Base-by-base conservation (phyloP, 2,113 vertebrate genomes). In the Naja naja region DNA sequence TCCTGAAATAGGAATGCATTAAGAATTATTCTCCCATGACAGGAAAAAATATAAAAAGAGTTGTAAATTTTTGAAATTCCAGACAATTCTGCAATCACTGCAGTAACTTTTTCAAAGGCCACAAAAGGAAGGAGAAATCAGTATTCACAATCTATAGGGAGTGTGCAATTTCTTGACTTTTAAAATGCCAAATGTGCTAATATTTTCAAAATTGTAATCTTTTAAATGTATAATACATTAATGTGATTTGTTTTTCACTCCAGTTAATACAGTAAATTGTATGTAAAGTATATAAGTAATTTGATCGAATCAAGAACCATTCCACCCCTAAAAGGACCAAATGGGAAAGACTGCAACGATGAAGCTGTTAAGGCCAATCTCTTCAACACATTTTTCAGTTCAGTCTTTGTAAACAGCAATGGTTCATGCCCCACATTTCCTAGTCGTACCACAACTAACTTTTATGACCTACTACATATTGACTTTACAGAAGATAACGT, bases 221-320 rank as follows among this genome's bases (percentile, higher is more conserved):
- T 74, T 74, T 20, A 74, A 74, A 74, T 74, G 2, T 74, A 34
- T 74, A 74, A 74, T 64, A n/a, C 8, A n/a, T 60, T 45, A 18
- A 1, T 27, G 43, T 30, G 39, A 60, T 45, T 45, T 43, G 25
- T 30, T 45, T 74, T 53, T 69, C 64, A n/a, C 16, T 47, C 58
- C 49, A 60, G 27, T 3, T 8, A 96, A 89, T n/a, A 64, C 0
- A 91, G 27, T 87, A 85, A 58, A 91, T 18, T 43, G 22, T 49
- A 47, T 53, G 43, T 34, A 92, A 89, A 89, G 94, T 11, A 86
- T 90, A 25, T 25, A 34, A n/a, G 47, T 81, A 30, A 54, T 94
- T 53, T 1, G 0, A 92, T 90, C 47, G 27, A 88, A 87, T 0
- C 64, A 92, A 49, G 47, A 49, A 49, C 47, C 47, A 49, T 49